Conservation (phyloP, 2,888 invertebrate species). For the Clepsis dumicolana region DNA sequence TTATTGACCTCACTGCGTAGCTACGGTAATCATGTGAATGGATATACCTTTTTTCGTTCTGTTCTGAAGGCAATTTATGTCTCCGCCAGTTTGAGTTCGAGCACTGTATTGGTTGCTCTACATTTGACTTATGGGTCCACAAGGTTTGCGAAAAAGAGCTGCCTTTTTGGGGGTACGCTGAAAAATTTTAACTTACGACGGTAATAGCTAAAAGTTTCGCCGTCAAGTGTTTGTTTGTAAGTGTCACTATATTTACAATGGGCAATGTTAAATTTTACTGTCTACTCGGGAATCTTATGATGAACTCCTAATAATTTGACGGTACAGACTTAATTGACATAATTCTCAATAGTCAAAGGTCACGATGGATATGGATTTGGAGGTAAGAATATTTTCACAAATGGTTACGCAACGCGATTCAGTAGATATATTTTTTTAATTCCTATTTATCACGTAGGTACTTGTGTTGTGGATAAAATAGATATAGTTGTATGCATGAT, state of each 20-base stretch:
- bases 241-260: no score
- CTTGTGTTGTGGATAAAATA: no score
- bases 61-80: conserved; percentile 27
- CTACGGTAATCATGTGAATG: conserved; percentile 37
- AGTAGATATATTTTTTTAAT: no score
- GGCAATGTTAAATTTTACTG: no score
- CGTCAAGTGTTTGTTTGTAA: no score
- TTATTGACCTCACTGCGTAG: conserved; percentile 30
- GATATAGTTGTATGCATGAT: no score
- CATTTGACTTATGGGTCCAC: not conserved
- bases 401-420: not conserved
- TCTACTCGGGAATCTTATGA: not conserved
- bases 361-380: conserved; percentile 24
- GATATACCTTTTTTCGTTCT: conserved; percentile 26
- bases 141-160: not conserved
- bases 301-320: not conserved
- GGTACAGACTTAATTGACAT: not conserved
- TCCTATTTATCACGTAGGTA: no score
- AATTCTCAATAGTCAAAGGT: no score
- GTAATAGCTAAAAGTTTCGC: no score
- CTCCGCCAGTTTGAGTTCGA: conserved; percentile 13
- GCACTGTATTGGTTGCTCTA: conserved; percentile 21
- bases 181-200: no score
- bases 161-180: not conserved
- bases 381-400: conserved; percentile 22